phyloP scores from a whole-genome alignment of 2,888 invertebrate genomes.

The Drosophila melanosoma region DNA sequence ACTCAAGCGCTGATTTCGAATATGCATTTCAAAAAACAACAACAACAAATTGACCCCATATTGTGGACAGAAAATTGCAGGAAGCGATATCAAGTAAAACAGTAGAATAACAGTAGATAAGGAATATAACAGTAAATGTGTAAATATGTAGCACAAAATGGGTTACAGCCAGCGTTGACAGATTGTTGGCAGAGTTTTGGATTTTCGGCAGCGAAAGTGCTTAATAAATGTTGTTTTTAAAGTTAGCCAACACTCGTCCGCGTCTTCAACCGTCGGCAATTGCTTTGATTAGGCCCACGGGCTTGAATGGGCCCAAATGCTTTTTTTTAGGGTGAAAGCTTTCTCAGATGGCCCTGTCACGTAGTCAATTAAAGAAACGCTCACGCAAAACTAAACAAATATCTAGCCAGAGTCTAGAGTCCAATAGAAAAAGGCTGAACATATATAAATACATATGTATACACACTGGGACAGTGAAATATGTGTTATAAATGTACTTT shows the following conservation, averaged over 20 bases:
- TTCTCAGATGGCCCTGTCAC: slow-evolving; percentile 44
- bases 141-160: slow-evolving; percentile 21
- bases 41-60: slow-evolving; percentile 64
- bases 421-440: slow-evolving; percentile 25
- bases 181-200: slow-evolving; percentile 15
- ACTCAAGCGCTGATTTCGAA: slow-evolving; percentile 50
- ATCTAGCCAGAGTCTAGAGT: slow-evolving; percentile 12
- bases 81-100: slow-evolving; percentile 23
- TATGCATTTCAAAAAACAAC: slow-evolving; percentile 30
- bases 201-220: slow-evolving; percentile 45
- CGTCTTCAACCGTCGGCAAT: slow-evolving; percentile 27
- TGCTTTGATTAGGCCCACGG: slow-evolving; percentile 54
- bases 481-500: background rate
- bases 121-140: background rate
- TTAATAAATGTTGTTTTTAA: slow-evolving; percentile 9
- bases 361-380: slow-evolving; percentile 65
- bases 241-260: slow-evolving; percentile 10
- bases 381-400: slow-evolving; percentile 66
- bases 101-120: background rate
- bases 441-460: background rate
- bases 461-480: background rate
- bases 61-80: slow-evolving; percentile 31
- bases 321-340: slow-evolving; percentile 46
- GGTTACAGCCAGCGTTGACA: slow-evolving; percentile 37
- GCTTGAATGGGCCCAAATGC: slow-evolving; percentile 17